Evolutionary conservation across 2,888 invertebrate species (phyloP).

Genomic region (Brenthis daphne): DNA sequence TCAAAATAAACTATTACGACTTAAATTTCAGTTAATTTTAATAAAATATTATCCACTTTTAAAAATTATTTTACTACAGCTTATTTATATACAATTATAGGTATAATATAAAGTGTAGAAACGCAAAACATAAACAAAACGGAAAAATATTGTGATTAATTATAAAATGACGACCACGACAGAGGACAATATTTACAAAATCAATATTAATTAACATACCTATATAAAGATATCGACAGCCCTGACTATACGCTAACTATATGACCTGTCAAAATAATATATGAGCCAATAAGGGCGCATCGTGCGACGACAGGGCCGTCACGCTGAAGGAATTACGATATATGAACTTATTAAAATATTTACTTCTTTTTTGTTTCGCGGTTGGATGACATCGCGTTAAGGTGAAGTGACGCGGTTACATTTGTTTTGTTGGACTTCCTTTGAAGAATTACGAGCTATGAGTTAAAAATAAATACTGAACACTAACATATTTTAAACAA

Average conservation of each 20-base stretch:
- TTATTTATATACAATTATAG: no score
- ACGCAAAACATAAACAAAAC: not conserved
- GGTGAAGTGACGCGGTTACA: constrained; percentile 49
- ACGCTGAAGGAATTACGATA: constrained; percentile 69
- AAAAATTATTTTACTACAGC: no score
- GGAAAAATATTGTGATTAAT: not conserved
- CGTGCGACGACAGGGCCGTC: constrained; percentile 73
- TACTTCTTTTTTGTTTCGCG: constrained; percentile 64
- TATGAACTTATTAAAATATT: constrained; percentile 80
- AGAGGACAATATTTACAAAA: constrained; percentile 27
- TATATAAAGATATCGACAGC: constrained; percentile 27
- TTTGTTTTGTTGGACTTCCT: constrained; percentile 37
- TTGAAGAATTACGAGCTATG: not conserved
- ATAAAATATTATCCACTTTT: no score
- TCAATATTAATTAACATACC: constrained; percentile 27
- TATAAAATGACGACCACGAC: not conserved
- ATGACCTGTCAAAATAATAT: constrained; percentile 74
- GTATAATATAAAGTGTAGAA: no score
- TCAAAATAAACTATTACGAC: no score
- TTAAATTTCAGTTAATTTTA: no score
- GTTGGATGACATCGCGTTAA: constrained; percentile 62
- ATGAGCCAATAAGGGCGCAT: constrained; percentile 75
- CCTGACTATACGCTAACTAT: constrained; percentile 58
- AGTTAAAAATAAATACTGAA: not conserved
- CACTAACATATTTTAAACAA: not conserved